Evolutionary conservation across 2,888 invertebrate species (phyloP), one percentile per base, ranked within the genome.

Genomic region (Bibio marci): DNA sequence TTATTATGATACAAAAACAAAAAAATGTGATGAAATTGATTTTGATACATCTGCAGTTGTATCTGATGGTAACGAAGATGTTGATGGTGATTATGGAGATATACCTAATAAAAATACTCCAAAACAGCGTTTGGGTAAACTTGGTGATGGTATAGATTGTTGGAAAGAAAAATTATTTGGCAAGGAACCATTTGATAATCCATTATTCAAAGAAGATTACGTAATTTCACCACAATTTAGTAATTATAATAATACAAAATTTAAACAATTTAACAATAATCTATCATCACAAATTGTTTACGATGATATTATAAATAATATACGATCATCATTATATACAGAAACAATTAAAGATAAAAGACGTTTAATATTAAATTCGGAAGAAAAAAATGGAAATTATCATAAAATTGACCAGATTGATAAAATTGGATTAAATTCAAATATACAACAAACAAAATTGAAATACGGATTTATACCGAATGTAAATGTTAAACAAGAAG

Each of bases 141-240:
- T 83, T 17, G 81, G 80, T 1, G 73, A 77, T 45, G 76, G 78
- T 62, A 73, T 83, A 15, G 74, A 77, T 45, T 83, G 83, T 50
- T 70, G 77, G 22, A 80, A 78, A 56, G 63, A 65, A 1, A 79
- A 79, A 60, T 80, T 76, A 54, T 83, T 82, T 53, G 82, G 80
- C 2, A 64, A 69, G 43, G 70, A 81, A 55, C 82, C 82, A 1
- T 57, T 82, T 39, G 80, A 80, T 47, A 81, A 73, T 59, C 81
- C 80, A 1, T 65, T 82, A 46, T 82, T 82, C 48, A 58, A 62
- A 41, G 73, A 74, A 61, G 65, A 69, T 31, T 50, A 35, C 3
- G 36, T 41, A 12, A 14, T 31, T 6, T n/a, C 18, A 15, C 31
- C 38, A 13, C 4, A 26, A 8, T 5, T 34, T 7, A 27, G 38